These are phyloP conservation scores for Australoheros facetus DNA, from an alignment of 2,797 vertebrate genomes.

Conservation along the genomic window DNA sequence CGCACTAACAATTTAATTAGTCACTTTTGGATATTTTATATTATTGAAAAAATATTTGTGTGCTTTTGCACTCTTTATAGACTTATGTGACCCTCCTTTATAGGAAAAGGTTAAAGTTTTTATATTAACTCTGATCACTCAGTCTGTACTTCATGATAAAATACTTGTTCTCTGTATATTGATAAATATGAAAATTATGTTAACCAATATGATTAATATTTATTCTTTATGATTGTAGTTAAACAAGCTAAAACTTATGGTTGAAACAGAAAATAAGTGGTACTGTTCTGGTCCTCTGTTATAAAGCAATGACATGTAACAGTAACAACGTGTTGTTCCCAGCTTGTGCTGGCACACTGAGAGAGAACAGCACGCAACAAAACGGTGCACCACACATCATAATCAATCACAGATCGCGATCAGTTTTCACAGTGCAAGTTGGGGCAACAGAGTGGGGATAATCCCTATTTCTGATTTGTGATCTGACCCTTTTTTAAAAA, in stretches of 20 bases:
- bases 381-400: neutral
- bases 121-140: neutral
- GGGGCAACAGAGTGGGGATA: neutral
- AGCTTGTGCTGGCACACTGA: constrained; percentile 25
- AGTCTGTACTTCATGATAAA: neutral
- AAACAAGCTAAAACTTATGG: neutral
- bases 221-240: neutral
- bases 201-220: neutral
- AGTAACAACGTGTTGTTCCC: constrained; percentile 46
- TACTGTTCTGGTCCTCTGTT: neutral
- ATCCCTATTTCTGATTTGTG: constrained; percentile 1
- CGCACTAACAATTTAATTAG: neutral
- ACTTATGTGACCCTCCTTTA: neutral
- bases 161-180: neutral
- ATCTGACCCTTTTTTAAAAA: neutral
- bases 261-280: neutral
- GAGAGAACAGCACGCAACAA: constrained; percentile 20
- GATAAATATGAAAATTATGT: neutral
- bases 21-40: neutral
- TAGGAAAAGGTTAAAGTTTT: neutral
- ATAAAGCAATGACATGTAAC: constrained; percentile 28
- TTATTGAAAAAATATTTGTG: neutral
- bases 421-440: constrained; percentile 19
- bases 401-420: constrained; percentile 34
- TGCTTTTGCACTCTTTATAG: neutral